These are phyloP conservation scores for Charanyca ferruginea DNA, from an alignment of 2,888 invertebrate species.

Conservation along the genomic window DNA sequence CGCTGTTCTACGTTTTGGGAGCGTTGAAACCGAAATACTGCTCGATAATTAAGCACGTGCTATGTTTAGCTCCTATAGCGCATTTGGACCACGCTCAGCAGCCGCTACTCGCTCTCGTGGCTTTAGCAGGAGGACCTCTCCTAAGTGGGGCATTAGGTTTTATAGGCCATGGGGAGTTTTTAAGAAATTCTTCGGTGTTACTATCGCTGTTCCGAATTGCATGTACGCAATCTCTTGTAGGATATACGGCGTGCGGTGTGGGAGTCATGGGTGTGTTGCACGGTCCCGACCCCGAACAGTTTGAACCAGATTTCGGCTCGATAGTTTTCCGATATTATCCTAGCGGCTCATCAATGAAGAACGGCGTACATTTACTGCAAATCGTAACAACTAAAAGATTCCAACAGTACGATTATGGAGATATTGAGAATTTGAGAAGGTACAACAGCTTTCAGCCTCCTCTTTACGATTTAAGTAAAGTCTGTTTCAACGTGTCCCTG, in stretches of 20 bases:
- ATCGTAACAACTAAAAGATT: conserved; percentile 4
- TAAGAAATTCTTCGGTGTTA: conserved; percentile 17
- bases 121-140: conserved; percentile 4
- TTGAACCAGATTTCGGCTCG: background rate
- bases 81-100: conserved; percentile 17
- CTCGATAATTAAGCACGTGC: conserved; percentile 19
- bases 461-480: conserved; percentile 16
- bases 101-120: conserved; percentile 13
- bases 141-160: background rate
- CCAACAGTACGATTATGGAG: conserved; percentile 19
- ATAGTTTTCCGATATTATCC: background rate
- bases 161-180: conserved; percentile 17
- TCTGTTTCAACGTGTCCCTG: conserved; percentile 10
- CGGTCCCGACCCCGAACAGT: conserved; percentile 20
- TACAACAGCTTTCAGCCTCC: conserved; percentile 16
- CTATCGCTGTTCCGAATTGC: background rate
- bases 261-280: background rate
- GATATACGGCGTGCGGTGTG: background rate
- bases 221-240: conserved; percentile 7
- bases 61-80: conserved; percentile 23
- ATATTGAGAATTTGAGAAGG: background rate
- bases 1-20: conserved; percentile 5
- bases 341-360: conserved; percentile 16
- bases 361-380: conserved; percentile 24
- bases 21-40: conserved; percentile 1